A percentile compares a stretch with the other conserved stretches of the same genome.
Evolutionary conservation across 2,797 vertebrate genomes (phyloP).

Genomic region (Kryptopterus vitreolus): DNA sequence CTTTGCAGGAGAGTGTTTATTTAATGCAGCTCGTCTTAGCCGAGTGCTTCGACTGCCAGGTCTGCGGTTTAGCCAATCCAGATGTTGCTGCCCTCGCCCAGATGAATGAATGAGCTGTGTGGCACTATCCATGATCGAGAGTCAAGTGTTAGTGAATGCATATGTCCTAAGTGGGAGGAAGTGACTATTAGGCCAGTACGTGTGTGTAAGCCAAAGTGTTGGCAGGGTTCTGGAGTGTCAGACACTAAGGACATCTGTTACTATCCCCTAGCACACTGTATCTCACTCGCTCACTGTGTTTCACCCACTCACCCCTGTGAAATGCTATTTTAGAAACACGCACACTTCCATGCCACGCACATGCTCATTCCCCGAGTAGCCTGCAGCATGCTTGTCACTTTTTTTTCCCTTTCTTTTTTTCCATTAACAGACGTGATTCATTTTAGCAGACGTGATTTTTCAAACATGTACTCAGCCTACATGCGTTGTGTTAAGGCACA

Average conservation of each 20-base stretch:
- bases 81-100: constrained; percentile 27
- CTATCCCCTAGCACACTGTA: constrained; percentile 49
- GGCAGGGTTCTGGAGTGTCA: constrained; percentile 61
- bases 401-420: not conserved
- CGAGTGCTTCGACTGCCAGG: not conserved
- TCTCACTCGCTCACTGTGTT: constrained; percentile 45
- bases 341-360: constrained; percentile 34
- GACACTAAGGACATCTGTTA: constrained; percentile 60
- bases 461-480: not conserved
- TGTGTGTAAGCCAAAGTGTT: constrained; percentile 48
- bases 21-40: not conserved
- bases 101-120: constrained; percentile 23
- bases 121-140: constrained; percentile 6
- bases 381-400: not conserved
- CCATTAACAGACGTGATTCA: not conserved
- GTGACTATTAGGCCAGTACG: constrained; percentile 30
- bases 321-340: constrained; percentile 54
- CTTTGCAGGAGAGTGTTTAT: not conserved
- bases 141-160: constrained; percentile 32
- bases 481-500: not conserved
- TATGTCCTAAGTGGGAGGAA: constrained; percentile 37
- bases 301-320: constrained; percentile 47
- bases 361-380: not conserved
- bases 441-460: not conserved
- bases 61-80: constrained; percentile 11